These are phyloP conservation scores for Megastigmus dorsalis DNA, from an alignment of 2,888 invertebrate genomes.

Conservation along the genomic window DNA sequence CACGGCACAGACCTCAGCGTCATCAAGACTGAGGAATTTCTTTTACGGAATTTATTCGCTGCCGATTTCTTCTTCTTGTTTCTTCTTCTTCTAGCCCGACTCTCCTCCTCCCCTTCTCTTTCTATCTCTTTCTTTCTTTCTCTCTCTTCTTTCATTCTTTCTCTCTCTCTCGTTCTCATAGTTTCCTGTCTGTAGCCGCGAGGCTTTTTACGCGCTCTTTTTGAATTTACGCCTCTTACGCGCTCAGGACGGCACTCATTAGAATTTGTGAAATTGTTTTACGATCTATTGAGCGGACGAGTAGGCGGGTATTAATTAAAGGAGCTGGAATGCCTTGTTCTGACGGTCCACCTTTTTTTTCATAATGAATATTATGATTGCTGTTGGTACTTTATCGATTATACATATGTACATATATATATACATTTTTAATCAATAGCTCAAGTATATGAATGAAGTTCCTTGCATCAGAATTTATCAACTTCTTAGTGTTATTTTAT, in stretches of 20 bases:
- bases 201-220: not conserved
- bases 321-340: not conserved
- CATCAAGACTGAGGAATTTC: slow-evolving; percentile 42
- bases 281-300: not conserved
- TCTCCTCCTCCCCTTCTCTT: not conserved
- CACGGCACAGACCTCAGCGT: slow-evolving; percentile 35
- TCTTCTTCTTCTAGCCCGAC: no score
- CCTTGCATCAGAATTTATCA: no score
- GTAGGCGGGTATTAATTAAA: not conserved
- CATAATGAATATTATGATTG: not conserved
- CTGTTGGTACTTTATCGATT: not conserved
- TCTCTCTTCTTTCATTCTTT: not conserved
- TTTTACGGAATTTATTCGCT: slow-evolving; percentile 49
- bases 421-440: no score
- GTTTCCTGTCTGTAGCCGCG: not conserved
- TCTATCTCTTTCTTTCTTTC: not conserved
- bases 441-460: no score
- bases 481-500: no score
- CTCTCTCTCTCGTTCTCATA: slow-evolving; percentile 4
- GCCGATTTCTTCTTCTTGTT: slow-evolving; percentile 43
- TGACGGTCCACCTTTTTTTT: not conserved
- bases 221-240: not conserved
- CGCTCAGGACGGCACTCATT: slow-evolving; percentile 3
- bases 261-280: slow-evolving; percentile 11
- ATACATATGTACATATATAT: no score